These are phyloP conservation scores for Graphium colonna DNA, from an alignment of 2,888 invertebrate genomes.

Conservation along the genomic window DNA sequence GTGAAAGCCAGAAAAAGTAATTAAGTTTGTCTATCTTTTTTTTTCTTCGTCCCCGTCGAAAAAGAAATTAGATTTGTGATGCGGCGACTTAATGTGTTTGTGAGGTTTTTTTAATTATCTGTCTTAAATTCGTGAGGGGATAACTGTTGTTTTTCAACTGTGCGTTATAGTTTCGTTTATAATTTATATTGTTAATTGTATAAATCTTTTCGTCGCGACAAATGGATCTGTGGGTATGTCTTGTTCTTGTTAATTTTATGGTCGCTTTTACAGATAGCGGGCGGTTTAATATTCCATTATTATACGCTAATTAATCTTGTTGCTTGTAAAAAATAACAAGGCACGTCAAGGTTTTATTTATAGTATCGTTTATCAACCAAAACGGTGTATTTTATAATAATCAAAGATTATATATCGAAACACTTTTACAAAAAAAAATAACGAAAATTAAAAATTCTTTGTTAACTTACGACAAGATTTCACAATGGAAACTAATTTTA, in stretches of 20 bases:
- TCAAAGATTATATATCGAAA: no score
- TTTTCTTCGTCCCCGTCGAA: constrained; percentile 39
- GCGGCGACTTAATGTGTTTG: constrained; percentile 62
- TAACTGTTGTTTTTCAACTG: constrained; percentile 15
- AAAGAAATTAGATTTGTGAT: constrained; percentile 65
- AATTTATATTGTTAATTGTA: constrained; percentile 11
- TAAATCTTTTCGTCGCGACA: constrained; percentile 18
- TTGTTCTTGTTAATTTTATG: constrained; percentile 20
- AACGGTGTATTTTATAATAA: no score
- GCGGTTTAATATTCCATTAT: constrained; percentile 13
- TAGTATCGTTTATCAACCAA: no score
- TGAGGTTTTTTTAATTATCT: constrained; percentile 62
- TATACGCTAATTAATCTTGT: constrained; percentile 12
- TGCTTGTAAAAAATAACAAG: no score
- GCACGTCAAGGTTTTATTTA: no score
- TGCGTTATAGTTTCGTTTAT: constrained; percentile 10
- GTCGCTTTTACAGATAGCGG: constrained; percentile 14
- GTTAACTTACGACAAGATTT: no score
- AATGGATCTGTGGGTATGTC: background rate
- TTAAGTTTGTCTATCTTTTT: constrained; percentile 69
- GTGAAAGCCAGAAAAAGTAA: constrained; percentile 71
- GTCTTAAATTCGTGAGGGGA: constrained; percentile 33
- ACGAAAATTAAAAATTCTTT: no score
- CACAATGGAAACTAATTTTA: no score
- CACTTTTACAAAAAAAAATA: no score